Base-by-base conservation (phyloP, 2,113 vertebrate species). In the Varanus komodoensis region DNA sequence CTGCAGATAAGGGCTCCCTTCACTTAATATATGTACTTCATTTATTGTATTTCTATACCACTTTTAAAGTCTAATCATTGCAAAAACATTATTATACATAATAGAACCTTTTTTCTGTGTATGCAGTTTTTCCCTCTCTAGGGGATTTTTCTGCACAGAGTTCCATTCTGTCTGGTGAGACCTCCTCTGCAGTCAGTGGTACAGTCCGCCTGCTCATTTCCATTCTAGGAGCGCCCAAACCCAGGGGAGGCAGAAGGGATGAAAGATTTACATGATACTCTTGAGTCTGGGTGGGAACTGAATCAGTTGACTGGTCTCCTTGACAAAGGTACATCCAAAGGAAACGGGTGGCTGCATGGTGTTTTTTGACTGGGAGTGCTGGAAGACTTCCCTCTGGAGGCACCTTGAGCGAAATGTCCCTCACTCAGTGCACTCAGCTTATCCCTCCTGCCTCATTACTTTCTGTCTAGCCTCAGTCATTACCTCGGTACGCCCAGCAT, bases 401-500 rank as follows among this genome's bases (percentile, higher is more conserved):
- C 21, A 44, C 17, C 21, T 11, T 11, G 44, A 50, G 32, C 50
- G 48, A 77, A 52, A 71, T 57, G 14, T 11, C 15, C 2, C 25
- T 15, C 17, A 29, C 6, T 34, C 48, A 27, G 21, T 86, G 57
- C 29, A 85, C 2, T 32, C 90, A 34, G 64, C 27, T 91, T 25
- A 23, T 84, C 69, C 38, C 0, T 6, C 23, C 25, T 11, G 9
- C 11, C 32, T 25, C 32, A 19, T 9, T 38, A 38, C 7, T 74
- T n/a, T 25, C 68, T 75, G n/a, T 32, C 79, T 1, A 57, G 68
- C n/a, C 34, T 0, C 82, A 64, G 74, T 89, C 57, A 94, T 90
- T 91, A 98, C 97, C 96, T 97, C 97, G 0, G 71, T 91, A 23
- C 19, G 95, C 7, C 89, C 92, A 48, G 94, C 90, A 67, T 97